Percentiles rank a stretch among this genome's conserved stretches.
These are phyloP conservation scores for Metellina segmentata DNA, from an alignment of 2,888 invertebrate species.

Conservation along the genomic window DNA sequence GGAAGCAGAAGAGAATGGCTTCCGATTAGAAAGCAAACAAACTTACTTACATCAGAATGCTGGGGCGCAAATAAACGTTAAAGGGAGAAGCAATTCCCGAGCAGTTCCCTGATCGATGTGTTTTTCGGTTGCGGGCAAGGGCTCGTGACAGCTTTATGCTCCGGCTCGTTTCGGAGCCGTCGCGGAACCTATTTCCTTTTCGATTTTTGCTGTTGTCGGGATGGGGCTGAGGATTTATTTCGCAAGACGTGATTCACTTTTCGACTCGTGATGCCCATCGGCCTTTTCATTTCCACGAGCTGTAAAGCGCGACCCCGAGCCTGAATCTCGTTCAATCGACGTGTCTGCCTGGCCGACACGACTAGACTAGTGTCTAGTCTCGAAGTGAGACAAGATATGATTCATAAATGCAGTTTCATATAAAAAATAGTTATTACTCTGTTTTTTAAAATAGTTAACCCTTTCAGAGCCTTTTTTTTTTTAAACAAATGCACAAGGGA, in stretches of 20 bases:
- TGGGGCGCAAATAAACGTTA: slow-evolving; percentile 37
- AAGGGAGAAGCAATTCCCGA: slow-evolving; percentile 49
- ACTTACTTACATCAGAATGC: slow-evolving; percentile 47
- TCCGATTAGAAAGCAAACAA: slow-evolving; percentile 65
- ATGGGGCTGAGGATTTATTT: slow-evolving; percentile 40
- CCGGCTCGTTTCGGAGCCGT: slow-evolving; percentile 46
- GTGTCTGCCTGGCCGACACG: no score
- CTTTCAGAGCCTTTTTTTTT: no score
- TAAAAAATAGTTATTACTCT: no score
- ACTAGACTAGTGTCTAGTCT: no score
- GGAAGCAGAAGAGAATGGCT: slow-evolving; percentile 14
- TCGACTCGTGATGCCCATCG: not conserved
- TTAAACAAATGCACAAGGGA: no score
- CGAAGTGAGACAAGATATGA: no score
- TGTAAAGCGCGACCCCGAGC: no score
- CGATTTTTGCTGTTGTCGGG: not conserved
- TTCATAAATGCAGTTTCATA: no score
- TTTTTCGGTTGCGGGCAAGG: slow-evolving; percentile 9
- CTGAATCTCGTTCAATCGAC: no score
- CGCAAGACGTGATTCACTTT: slow-evolving; percentile 55
- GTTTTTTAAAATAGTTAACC: no score
- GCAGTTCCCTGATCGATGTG: slow-evolving; percentile 56
- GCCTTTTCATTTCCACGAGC: no score
- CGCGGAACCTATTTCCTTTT: slow-evolving; percentile 43
- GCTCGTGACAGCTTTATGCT: slow-evolving; percentile 68